Base-by-base conservation (phyloP, 2,797 vertebrate genomes). In the Naso thynnoides region DNA sequence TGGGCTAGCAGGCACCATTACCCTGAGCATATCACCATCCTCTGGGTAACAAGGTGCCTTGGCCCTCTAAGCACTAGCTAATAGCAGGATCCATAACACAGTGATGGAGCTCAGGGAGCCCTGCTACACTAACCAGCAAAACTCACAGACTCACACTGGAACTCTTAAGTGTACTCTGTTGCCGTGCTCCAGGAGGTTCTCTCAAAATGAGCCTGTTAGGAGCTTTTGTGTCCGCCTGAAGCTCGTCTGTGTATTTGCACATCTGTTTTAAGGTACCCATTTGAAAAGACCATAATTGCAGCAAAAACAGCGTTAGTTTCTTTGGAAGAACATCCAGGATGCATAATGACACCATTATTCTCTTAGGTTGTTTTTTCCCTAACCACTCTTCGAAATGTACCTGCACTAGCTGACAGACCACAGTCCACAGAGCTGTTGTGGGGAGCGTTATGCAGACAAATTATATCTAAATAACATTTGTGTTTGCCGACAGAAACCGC, bases 1-100 rank as follows among this genome's bases (percentile, higher is more conserved):
- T 91, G 91, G 85, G 66, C 83, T 90, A 83, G 83, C 91, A 89
- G 85, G 90, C 87, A 61, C 86, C 88, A 91, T 92, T 91, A 91
- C 87, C 87, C 76, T 81, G 81, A n/a, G 85, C 86, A 91, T 91
- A 92, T 92, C 91, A 87, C 84, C 80, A 78, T 90, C 87, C 85
- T 86, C 87, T 83, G 86, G 85, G 82, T 84, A 81, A 86, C 78
- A 49, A 86, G 81, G 84, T 75, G 16, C 79, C 82, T 82, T 78
- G 79, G 78, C 79, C 85, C 85, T 71, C 82, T 87, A 84, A 91
- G 86, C 89, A 89, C 53, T 65, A 49, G 76, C 83, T 83, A 85
- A 84, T 78, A 62, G 79, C 74, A 49, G 74, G 81, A 89, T 82
- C 84, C 74, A 76, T 84, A 87, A 87, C 86, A 73, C 81, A 79